These are phyloP conservation scores for Tribolium madens DNA, from an alignment of 1,140 invertebrate genomes.

Conservation along the genomic window DNA sequence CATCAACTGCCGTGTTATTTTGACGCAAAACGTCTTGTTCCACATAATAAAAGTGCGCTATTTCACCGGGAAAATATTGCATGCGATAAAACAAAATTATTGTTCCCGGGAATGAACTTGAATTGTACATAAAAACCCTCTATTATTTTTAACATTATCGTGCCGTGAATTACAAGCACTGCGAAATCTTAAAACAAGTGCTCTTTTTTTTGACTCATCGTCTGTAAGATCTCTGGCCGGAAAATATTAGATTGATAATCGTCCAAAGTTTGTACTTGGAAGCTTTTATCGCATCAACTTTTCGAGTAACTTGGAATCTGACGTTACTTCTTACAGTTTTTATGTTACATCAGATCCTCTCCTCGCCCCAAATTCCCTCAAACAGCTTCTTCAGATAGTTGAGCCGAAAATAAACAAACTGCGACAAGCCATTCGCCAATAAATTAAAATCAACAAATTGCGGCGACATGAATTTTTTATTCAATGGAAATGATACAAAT, in stretches of 20 bases:
- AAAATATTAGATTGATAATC: slow-evolving; percentile 39
- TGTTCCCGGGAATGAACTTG: slow-evolving; percentile 24
- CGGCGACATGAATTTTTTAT: background rate
- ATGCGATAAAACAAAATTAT: slow-evolving; percentile 34
- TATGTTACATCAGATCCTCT: slow-evolving; percentile 8
- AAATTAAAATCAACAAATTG: background rate
- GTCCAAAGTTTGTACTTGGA: slow-evolving; percentile 27
- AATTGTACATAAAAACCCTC: slow-evolving; percentile 18
- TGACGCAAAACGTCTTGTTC: slow-evolving; percentile 33
- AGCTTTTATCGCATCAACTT: slow-evolving; percentile 39
- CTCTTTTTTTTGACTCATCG: slow-evolving; percentile 8
- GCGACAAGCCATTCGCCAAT: background rate
- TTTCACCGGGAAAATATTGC: slow-evolving; percentile 18
- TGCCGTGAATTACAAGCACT: background rate
- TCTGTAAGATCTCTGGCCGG: slow-evolving; percentile 20
- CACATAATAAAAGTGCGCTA: slow-evolving; percentile 31
- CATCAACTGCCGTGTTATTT: slow-evolving; percentile 38
- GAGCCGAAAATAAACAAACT: background rate
- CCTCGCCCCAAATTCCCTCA: background rate
- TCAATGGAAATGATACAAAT: too few species aligned
- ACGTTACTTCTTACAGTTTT: slow-evolving; percentile 30
- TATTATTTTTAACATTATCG: slow-evolving; percentile 28
- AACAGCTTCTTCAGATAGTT: background rate
- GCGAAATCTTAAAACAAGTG: slow-evolving; percentile 8
- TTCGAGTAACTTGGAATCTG: slow-evolving; percentile 22